phyloP scores from a whole-genome alignment of 2,888 invertebrate species.

The Metallyticus violacea region DNA sequence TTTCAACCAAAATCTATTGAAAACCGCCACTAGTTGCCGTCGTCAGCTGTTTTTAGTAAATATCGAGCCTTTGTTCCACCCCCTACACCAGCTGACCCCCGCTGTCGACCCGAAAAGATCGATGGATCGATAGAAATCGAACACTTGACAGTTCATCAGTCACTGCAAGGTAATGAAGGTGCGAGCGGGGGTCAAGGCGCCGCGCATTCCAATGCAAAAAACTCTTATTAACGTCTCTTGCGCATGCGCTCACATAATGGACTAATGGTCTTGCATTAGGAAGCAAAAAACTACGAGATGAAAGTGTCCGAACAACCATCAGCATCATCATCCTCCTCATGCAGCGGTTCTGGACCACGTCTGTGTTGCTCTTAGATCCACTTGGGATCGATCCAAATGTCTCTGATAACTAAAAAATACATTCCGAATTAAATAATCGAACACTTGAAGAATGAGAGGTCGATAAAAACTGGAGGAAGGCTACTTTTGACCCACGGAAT shows the following conservation, averaged over 20 bases:
- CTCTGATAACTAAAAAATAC: too few relatives aligned
- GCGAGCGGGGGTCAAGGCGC: conserved; percentile 8
- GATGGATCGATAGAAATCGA: background rate
- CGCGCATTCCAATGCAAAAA: background rate
- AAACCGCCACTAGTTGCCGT: background rate
- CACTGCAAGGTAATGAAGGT: background rate
- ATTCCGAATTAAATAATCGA: too few relatives aligned
- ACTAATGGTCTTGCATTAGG: background rate
- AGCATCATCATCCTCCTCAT: too few relatives aligned
- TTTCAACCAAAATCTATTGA: background rate
- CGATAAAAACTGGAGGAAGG: too few relatives aligned
- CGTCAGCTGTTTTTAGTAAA: background rate
- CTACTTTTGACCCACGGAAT: too few relatives aligned
- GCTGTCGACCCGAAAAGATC: background rate
- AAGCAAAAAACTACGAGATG: background rate
- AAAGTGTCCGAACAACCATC: background rate
- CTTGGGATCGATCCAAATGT: too few relatives aligned
- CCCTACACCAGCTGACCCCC: background rate
- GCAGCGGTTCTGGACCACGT: too few relatives aligned
- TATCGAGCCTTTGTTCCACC: background rate
- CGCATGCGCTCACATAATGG: background rate
- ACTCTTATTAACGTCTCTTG: background rate
- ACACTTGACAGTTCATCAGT: background rate
- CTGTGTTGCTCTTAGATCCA: too few relatives aligned
- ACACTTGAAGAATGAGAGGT: too few relatives aligned